Base-by-base conservation (phyloP, 2,113 vertebrate species). In the Heterotis niloticus region DNA sequence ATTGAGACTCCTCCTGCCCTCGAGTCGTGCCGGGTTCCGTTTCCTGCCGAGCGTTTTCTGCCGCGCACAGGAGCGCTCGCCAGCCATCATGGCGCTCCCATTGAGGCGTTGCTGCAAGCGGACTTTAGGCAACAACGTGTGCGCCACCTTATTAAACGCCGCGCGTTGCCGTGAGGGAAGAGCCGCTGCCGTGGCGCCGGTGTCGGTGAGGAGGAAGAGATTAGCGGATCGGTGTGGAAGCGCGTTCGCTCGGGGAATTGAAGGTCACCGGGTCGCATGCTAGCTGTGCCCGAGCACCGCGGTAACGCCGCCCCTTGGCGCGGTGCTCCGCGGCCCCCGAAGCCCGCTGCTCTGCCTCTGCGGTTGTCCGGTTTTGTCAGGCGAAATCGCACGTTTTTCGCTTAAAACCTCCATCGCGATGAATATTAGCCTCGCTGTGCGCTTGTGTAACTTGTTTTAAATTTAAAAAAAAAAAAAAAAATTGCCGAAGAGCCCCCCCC, bases 71-170 rank as follows among this genome's bases (percentile, higher is more conserved):
- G 71, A 76, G 10, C 71, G 84, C 79, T 64, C 54, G 72, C 52
- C 51, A 51, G 17, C 65, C 26, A 89, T 88, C 82, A 93, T 93
- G 92, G 92, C 92, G 89, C 84, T 23, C 12, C 85, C 86, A 68
- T 89, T 89, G 89, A 84, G 84, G 78, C 78, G 76, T 0, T 90
- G 82, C 62, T 44, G 85, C 82, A 83, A 83, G 51, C 87, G 82
- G 81, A 81, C n/a, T 9, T 23, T 78, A 5, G 79, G 73, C 29
- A 78, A 73, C 69, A 64, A 52, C 12, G 26, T 78, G 0, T 76
- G 52, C 0, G 1, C 79, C 0, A 16, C 17, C 80, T 70, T 89
- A 10, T n/a, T 80, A 11, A 87, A 88, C 0, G 67, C 76, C 0
- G 0, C 86, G 26, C 29, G 84, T 84, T 52, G 67, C 11, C 20